Base-by-base conservation (phyloP, 1,140 invertebrate genomes). In the Leucophenga varia region DNA sequence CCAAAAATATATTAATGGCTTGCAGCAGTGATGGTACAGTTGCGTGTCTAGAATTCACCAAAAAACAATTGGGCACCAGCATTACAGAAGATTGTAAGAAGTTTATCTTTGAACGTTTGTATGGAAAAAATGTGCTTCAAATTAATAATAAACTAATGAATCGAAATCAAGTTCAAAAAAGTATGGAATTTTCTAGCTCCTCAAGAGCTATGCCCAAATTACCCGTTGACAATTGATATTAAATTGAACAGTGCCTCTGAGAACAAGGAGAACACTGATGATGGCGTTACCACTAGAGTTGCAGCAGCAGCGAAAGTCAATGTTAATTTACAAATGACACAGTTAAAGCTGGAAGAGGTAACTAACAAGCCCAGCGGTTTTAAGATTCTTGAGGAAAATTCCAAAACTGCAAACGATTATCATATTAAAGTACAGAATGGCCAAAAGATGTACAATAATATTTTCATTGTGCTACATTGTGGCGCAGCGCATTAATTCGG, bases 21-120 rank as follows among this genome's bases (percentile, higher is more conserved):
- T 97, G 94, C 75, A 96, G 93, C 28, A 90, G 87, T 75, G 95
- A 98, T 79, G 95, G 94, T 1, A 88, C 88, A 1, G 87, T 95
- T 3, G 92, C 90, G 1, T 94, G 87, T 69, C 82, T 96, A 49
- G 85, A 89, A 72, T 96, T 97, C 58, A 82, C 85, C 1, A 81
- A 85, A 51, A 81, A 88, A 44, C 93, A 96, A 78, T 84, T 97
- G 37, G 93, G 93, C 7, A 83, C 82, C 45, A 86, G 90, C n/a
- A 77, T 96, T 8, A 82, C 87, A 17, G 74, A 83, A 34, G 82
- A 88, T 54, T 75, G 79, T 49, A 73, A 91, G 88, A 87, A 86
- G 64, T 76, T 78, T 13, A 76, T 93, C 14, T 88, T 90, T 67
- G 88, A 93, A 74, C 83, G 86, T 61, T 84, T 91, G 46, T 94